Percentiles rank a stretch among this genome's conserved stretches.
phyloP scores from a whole-genome alignment of 2,113 vertebrate genomes.

The Hucho hucho region DNA sequence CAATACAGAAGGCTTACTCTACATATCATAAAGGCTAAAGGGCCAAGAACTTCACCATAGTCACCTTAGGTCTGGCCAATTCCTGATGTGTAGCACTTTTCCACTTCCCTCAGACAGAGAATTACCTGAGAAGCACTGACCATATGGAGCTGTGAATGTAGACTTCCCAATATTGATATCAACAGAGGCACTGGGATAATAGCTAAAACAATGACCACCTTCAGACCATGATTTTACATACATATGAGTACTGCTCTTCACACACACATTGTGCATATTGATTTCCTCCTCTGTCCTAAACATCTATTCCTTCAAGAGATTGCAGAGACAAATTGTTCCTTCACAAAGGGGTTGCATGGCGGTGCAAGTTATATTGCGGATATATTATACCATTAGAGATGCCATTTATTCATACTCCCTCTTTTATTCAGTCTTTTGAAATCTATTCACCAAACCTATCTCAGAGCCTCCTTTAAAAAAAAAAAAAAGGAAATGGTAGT shows the following conservation, averaged over 20 bases:
- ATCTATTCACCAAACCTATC: neutral
- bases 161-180: neutral
- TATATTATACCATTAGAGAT: slow-evolving; percentile 12
- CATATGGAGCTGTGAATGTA: too few relatives aligned
- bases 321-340: slow-evolving; percentile 12
- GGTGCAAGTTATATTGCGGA: neutral
- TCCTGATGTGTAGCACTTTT: too few relatives aligned
- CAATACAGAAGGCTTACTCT: too few relatives aligned
- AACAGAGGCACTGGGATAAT: neutral
- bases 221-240: neutral
- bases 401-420: neutral
- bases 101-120: too few relatives aligned
- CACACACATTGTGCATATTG: slow-evolving; percentile 24
- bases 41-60: too few relatives aligned
- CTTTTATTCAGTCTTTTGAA: slow-evolving; percentile 20
- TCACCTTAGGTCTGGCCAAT: too few relatives aligned
- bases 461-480: slow-evolving; percentile 15
- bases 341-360: neutral
- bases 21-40: too few relatives aligned
- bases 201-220: neutral
- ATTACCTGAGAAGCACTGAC: neutral
- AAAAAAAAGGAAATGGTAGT: neutral
- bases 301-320: slow-evolving; percentile 7
- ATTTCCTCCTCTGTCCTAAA: slow-evolving; percentile 26
- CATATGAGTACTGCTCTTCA: neutral